Evolutionary conservation across 2,888 invertebrate species (phyloP), one percentile per base, ranked within the genome.

Genomic region (Hedya salicella): DNA sequence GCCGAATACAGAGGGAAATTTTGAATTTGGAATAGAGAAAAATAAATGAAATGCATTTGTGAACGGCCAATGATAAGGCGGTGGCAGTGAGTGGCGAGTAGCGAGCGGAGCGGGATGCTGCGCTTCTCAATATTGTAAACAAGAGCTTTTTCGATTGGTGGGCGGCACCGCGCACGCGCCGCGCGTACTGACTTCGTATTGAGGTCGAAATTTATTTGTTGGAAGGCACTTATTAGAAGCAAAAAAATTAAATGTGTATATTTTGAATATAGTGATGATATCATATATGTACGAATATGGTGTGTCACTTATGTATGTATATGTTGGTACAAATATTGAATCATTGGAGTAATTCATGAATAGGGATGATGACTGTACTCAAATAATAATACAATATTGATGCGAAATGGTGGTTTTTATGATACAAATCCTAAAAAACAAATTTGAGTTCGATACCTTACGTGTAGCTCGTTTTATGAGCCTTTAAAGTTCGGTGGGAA

Each of bases 81-180:
- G 65, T 19, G 52, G 44, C 65, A n/a, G n/a, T n/a, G 52, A 36
- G 36, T 36, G 11, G 52, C 40, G 30, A 59, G 49, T 42, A 39
- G 69, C 62, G 72, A 69, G 72, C 70, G 62, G 67, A 70, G 76
- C 75, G 79, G 82, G 87, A 87, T 80, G 87, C 86, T 87, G 87
- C 85, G 85, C 80, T 81, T 82, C 83, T 83, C 80, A 78, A 85
- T 83, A 82, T 86, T 90, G 89, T 89, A 89, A 91, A 90, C 89
- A 91, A 86, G 85, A 85, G 88, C 88, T 86, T 86, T 87, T 87
- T 87, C 87, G 86, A 88, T 88, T 89, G 88, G 88, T 78, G 79
- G 84, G 82, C 83, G 78, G 80, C 78, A 74, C 36, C 83, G 85
- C 90, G 89, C 89, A 87, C 75, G 86, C 84, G 81, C 69, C 72